phyloP scores from a whole-genome alignment of 2,113 vertebrate species.

The Leptodactylus fuscus region DNA sequence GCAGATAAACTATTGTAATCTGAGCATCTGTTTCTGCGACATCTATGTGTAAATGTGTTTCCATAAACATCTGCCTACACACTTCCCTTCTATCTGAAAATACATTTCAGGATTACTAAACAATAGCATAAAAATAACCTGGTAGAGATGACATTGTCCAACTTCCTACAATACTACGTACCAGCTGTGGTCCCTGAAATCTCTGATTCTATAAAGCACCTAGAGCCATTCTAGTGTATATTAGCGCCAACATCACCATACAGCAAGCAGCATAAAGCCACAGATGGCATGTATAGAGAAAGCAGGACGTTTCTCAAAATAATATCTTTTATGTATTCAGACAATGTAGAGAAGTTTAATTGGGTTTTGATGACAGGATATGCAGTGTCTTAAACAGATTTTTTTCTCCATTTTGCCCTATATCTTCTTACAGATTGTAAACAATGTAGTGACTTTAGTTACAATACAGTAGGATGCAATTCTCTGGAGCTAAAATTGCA shows the following conservation, averaged over 20 bases:
- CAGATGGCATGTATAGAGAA: conserved; percentile 23
- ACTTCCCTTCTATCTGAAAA: background rate
- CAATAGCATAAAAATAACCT: background rate
- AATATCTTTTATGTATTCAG: conserved; percentile 28
- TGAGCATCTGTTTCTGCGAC: background rate
- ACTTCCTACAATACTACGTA: background rate
- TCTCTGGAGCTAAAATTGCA: conserved; percentile 52
- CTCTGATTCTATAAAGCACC: background rate
- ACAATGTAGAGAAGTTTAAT: conserved; percentile 22
- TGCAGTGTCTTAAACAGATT: conserved; percentile 20
- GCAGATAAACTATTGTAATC: background rate
- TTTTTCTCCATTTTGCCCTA: conserved; percentile 1
- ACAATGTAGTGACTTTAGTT: conserved; percentile 29
- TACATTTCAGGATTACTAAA: background rate
- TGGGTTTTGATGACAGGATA: conserved; percentile 44
- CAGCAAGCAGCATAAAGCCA: background rate
- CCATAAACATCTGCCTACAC: background rate
- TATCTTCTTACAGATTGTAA: conserved; percentile 44
- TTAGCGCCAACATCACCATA: background rate
- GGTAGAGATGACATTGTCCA: background rate
- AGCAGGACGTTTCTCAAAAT: conserved; percentile 8
- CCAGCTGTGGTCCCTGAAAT: background rate
- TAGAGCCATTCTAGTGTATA: background rate
- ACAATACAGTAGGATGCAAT: conserved; percentile 36
- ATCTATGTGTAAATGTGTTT: background rate